Base-by-base conservation (phyloP, 2,797 vertebrate species). In the Acipenser transmontanus region DNA sequence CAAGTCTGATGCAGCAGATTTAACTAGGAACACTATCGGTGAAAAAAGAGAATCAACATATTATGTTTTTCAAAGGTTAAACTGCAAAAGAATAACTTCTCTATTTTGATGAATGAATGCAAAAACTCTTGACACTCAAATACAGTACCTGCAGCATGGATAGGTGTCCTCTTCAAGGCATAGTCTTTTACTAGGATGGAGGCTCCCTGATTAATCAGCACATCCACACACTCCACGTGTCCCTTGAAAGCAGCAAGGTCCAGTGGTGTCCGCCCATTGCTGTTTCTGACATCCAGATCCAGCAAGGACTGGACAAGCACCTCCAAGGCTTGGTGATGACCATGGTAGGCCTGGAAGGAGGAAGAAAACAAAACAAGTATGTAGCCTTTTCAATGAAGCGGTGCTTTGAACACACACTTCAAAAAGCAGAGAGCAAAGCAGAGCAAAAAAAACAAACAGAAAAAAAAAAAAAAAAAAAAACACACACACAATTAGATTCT, bases 161-260 rank as follows among this genome's bases (percentile, higher is more conserved):
- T 94, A 59, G 97, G 94, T 5, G 95, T 98, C 81, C 97, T 91
- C 84, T 98, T 98, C 71, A 95, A 82, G 71, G 93, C 82, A 69
- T 93, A 98, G 79, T 99, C 97, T 84, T 98, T 98, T 61, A 98
- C 94, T 75, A 97, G 82, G 76, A 97, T 95, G 17, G 97, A 98
- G 64, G 97, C 95, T 73, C 97, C 97, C 83, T 99, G 97, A 85
- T 96, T 97, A 81, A 98, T 96, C 34, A 99, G 90, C 72, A 98
- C 94, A 59, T 98, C 95, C 80, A 99, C 95, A 87, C 96, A 99
- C 84, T 99, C 96, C 61, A 96, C 92, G 0, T 98, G 97, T 69
- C 97, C 97, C 77, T 95, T 97, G 71, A 97, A 95, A 63, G 96
- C 95, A 70, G 97, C 96, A 75, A 99, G 88, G 77, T 96, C 94